Evolutionary conservation across 2,797 vertebrate genomes (phyloP).

Genomic region (Falco biarmicus): DNA sequence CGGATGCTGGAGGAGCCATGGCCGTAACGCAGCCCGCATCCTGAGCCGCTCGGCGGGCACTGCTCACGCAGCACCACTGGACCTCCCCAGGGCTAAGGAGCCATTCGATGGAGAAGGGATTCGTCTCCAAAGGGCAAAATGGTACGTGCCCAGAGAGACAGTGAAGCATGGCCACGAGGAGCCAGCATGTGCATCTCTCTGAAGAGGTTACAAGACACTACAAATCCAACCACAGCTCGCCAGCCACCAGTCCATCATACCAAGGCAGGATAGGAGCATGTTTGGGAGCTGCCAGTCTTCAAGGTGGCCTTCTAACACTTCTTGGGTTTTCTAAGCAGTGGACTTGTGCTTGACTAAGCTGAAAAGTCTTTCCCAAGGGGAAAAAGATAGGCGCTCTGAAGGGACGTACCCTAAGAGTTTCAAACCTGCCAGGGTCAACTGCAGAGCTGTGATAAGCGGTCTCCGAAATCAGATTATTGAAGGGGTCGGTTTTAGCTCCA

Average conservation of each 20-base stretch:
- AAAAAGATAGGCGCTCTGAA: background rate
- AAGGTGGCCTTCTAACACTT: background rate
- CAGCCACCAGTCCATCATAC: background rate
- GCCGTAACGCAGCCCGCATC: accelerated
- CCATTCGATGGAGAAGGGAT: background rate
- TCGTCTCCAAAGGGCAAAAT: background rate
- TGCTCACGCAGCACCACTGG: background rate
- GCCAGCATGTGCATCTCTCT: accelerated
- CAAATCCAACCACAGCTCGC: accelerated
- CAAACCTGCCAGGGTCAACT: background rate
- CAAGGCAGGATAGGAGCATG: accelerated
- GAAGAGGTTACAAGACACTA: background rate
- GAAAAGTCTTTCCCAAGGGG: background rate
- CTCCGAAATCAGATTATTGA: background rate
- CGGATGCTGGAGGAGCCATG: accelerated
- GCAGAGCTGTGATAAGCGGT: background rate
- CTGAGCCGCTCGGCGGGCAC: background rate
- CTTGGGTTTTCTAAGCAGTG: background rate
- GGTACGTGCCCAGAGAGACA: background rate
- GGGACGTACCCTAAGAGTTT: accelerated
- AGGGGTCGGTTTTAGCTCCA: background rate
- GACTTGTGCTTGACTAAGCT: background rate
- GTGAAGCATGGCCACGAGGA: background rate
- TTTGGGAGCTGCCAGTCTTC: background rate
- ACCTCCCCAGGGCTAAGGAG: background rate